Conservation (phyloP, 2,113 vertebrate genomes). For the Hippocampus zosterae region DNA sequence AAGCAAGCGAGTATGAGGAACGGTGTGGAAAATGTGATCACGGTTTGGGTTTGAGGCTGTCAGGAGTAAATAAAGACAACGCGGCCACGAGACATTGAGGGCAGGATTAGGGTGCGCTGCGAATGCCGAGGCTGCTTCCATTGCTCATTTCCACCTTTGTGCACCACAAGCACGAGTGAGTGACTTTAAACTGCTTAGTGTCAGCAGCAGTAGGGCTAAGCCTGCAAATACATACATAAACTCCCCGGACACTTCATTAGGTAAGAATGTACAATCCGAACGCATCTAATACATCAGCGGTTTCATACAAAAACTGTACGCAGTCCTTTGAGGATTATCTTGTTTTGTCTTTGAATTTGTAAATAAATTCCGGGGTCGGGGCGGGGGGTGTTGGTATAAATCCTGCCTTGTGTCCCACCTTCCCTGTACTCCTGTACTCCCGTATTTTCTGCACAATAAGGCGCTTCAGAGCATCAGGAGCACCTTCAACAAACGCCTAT, state of each 20-base stretch:
- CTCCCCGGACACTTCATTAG: background rate
- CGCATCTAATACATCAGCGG: background rate
- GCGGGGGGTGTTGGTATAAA: too few species aligned
- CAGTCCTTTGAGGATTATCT: too few species aligned
- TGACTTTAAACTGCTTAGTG: conserved; percentile 44
- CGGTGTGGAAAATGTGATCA: conserved; percentile 65
- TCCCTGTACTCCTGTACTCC: too few species aligned
- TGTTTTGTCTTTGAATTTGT: too few species aligned
- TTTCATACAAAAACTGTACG: background rate
- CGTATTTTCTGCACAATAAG: too few species aligned
- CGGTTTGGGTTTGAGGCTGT: conserved; percentile 66
- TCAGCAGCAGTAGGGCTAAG: conserved; percentile 33
- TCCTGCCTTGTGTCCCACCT: too few species aligned
- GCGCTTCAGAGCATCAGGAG: too few species aligned
- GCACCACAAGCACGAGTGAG: conserved; percentile 19
- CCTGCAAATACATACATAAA: conserved; percentile 13
- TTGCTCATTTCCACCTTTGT: conserved; percentile 50
- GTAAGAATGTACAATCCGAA: background rate
- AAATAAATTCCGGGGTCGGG: too few species aligned
- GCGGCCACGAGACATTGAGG: conserved; percentile 34
- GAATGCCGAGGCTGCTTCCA: conserved; percentile 15
- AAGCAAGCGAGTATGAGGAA: conserved; percentile 25
- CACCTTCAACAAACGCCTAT: too few species aligned
- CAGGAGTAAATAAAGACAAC: conserved; percentile 61
- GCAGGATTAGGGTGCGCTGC: conserved; percentile 48